phyloP scores from a whole-genome alignment of 1,140 invertebrate genomes.

The Orius insidiosus region DNA sequence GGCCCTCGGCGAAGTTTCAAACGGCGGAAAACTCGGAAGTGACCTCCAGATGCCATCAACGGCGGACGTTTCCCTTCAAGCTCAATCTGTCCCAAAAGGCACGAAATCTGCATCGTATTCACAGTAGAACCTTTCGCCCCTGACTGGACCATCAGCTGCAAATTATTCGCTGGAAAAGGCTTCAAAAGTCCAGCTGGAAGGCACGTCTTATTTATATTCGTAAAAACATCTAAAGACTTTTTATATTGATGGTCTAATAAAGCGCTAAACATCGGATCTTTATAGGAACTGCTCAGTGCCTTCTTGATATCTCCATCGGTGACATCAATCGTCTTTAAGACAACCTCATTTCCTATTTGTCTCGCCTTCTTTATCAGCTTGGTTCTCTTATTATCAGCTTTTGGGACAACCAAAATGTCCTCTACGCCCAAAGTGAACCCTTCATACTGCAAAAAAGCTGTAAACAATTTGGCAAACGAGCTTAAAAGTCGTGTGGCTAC shows the following conservation, averaged over 20 bases:
- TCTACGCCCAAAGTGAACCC: constrained; percentile 91
- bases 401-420: constrained; percentile 70
- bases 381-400: constrained; percentile 52
- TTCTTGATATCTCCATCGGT: constrained; percentile 33
- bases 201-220: constrained; percentile 77
- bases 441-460: constrained; percentile 66
- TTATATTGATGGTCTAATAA: constrained; percentile 80
- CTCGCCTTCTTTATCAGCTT: constrained; percentile 50
- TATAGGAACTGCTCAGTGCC: constrained; percentile 40
- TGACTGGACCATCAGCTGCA: constrained; percentile 94
- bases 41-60: constrained; percentile 84
- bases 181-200: constrained; percentile 64
- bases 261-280: constrained; percentile 57
- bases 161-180: constrained; percentile 85
- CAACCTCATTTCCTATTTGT: constrained; percentile 35
- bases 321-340: constrained; percentile 52
- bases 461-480: constrained; percentile 83
- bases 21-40: constrained; percentile 81
- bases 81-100: constrained; percentile 92
- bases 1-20: constrained; percentile 77
- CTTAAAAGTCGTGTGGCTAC: constrained; percentile 67
- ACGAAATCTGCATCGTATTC: constrained; percentile 95
- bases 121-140: constrained; percentile 95
- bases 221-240: constrained; percentile 55
- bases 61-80: constrained; percentile 94